Evolutionary conservation across 2,888 invertebrate species (phyloP).

Genomic region (Achlya flavicornis): DNA sequence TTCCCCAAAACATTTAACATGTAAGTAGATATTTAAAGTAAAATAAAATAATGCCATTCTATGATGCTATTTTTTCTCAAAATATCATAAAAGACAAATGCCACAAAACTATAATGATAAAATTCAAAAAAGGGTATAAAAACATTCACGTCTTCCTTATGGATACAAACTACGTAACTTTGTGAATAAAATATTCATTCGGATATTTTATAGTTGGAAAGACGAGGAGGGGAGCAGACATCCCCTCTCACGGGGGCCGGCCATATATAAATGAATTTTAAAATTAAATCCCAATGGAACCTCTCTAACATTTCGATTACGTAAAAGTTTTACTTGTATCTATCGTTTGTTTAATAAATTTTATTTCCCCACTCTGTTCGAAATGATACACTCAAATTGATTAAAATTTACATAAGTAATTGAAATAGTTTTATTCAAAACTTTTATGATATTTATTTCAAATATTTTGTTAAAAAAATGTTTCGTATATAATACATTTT

Average conservation of each 20-base stretch:
- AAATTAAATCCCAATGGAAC: conserved; percentile 66
- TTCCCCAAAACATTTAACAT: no score
- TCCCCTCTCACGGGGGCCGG: conserved; percentile 33
- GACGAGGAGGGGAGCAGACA: conserved; percentile 22
- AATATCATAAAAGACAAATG: background rate
- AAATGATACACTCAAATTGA: conserved; percentile 13
- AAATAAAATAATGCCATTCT: no score
- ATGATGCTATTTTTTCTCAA: background rate
- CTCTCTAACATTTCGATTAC: conserved; percentile 49
- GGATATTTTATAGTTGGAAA: conserved; percentile 49
- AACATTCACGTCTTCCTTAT: conserved; percentile 26
- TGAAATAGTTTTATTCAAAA: background rate
- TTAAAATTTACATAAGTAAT: conserved; percentile 11
- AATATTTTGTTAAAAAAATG: no score
- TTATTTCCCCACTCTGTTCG: conserved; percentile 10
- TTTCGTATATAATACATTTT: no score
- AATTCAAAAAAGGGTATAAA: conserved; percentile 10
- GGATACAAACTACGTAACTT: conserved; percentile 33
- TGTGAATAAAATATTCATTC: conserved; percentile 52
- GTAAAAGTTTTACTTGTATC: conserved; percentile 25
- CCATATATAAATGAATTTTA: conserved; percentile 75
- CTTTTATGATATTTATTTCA: no score
- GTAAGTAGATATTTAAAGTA: no score
- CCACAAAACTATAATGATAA: conserved; percentile 2
- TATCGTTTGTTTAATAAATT: conserved; percentile 20